Percentiles rank a stretch among this genome's conserved stretches.
Evolutionary conservation across 2,888 invertebrate species (phyloP).

Genomic region (Plagiodera versicolora): DNA sequence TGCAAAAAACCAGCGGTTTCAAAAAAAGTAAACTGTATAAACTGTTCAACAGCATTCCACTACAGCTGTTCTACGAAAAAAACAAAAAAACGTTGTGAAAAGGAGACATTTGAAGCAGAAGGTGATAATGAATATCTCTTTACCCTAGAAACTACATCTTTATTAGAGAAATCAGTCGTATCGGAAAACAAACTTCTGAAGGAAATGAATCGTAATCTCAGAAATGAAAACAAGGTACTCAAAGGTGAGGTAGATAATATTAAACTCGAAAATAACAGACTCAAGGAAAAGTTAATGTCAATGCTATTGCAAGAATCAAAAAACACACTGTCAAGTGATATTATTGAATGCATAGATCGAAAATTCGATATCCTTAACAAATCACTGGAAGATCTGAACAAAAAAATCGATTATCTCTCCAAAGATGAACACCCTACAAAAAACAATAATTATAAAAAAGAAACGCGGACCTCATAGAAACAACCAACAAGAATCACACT

Average conservation of each 20-base stretch:
- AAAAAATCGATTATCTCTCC: neutral
- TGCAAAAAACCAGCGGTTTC: too few relatives aligned
- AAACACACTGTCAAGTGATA: neutral
- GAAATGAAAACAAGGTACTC: neutral
- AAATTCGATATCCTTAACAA: constrained; percentile 5
- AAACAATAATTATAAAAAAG: constrained; percentile 3
- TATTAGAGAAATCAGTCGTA: constrained; percentile 3
- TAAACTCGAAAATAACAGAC: neutral
- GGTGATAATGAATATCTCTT: constrained; percentile 2
- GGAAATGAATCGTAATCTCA: neutral
- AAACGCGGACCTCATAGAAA: neutral
- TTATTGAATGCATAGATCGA: constrained; percentile 2
- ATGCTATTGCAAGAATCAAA: neutral
- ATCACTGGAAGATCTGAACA: neutral
- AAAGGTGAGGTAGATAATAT: constrained; percentile 2
- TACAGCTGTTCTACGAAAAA: too few relatives aligned
- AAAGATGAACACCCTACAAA: constrained; percentile 3
- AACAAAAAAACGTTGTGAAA: neutral
- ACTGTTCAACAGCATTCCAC: too few relatives aligned
- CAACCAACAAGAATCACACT: neutral
- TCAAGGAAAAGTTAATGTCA: neutral
- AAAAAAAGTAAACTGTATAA: too few relatives aligned
- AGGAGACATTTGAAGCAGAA: neutral
- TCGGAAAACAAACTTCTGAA: constrained; percentile 7
- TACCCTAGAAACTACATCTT: constrained; percentile 4